These are phyloP conservation scores for Podarcis siculus DNA, from an alignment of 2,797 vertebrate species.

Conservation along the genomic window DNA sequence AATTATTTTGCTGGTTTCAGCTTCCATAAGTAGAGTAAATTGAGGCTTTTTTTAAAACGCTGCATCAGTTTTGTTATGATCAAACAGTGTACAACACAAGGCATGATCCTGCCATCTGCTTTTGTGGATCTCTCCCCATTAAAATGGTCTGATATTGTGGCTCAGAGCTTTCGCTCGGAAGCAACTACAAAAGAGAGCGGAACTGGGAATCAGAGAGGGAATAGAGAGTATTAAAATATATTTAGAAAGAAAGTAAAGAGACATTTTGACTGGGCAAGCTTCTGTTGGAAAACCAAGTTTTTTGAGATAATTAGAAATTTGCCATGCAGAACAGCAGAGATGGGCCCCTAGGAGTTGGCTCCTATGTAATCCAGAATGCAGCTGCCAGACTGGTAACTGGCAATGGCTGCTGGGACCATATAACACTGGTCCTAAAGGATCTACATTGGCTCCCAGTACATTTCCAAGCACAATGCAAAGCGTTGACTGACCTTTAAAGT, in stretches of 20 bases:
- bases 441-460: no score
- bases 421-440: no score
- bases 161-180: neutral
- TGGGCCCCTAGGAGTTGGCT: no score
- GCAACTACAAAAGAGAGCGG: neutral
- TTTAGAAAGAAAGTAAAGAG: neutral
- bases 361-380: no score
- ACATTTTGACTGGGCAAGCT: neutral
- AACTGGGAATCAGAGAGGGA: rapidly evolving
- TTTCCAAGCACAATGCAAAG: no score
- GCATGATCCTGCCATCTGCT: neutral
- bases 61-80: neutral
- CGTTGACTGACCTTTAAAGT: no score
- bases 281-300: neutral
- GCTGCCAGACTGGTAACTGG: no score
- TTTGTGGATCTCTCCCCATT: neutral
- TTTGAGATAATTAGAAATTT: neutral
- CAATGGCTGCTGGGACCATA: no score
- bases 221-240: neutral
- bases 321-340: neutral
- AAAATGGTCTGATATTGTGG: constrained; percentile 15
- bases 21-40: neutral
- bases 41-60: neutral
- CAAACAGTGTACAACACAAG: neutral
- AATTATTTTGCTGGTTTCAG: neutral